These are phyloP conservation scores for Lipophrys pholis DNA, from an alignment of 2,113 vertebrate genomes.

Conservation along the genomic window DNA sequence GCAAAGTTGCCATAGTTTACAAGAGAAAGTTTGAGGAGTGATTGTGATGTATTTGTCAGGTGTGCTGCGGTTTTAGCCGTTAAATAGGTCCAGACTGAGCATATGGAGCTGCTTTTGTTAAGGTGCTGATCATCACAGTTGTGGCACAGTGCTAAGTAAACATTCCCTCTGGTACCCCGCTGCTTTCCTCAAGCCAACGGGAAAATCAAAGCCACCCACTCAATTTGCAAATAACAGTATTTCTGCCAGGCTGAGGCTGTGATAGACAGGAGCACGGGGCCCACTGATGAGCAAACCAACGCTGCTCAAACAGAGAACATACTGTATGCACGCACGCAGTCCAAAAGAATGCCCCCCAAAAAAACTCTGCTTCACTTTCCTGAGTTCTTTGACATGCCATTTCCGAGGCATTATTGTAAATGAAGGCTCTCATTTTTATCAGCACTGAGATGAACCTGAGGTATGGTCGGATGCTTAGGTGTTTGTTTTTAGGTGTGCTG, in stretches of 20 bases:
- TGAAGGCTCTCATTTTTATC: not conserved
- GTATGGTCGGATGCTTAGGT: not conserved
- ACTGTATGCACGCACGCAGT: not conserved
- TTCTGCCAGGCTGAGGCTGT: constrained; percentile 60
- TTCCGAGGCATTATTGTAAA: not conserved
- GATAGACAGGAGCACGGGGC: constrained; percentile 55
- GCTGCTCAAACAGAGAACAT: constrained; percentile 14
- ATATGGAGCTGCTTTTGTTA: constrained; percentile 57
- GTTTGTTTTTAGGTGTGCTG: not conserved
- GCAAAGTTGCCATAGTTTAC: not conserved
- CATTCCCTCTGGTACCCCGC: constrained; percentile 55
- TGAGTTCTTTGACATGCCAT: not conserved
- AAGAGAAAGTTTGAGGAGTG: not conserved
- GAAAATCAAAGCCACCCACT: constrained; percentile 74
- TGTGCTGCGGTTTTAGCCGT: not conserved
- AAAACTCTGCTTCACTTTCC: not conserved
- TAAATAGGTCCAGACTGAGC: constrained; percentile 39
- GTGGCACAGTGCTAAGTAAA: constrained; percentile 66
- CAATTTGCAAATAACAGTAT: constrained; percentile 74
- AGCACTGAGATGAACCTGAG: not conserved
- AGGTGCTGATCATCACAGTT: constrained; percentile 53
- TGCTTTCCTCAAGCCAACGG: constrained; percentile 64
- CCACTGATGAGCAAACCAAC: constrained; percentile 46
- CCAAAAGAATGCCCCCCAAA: not conserved
- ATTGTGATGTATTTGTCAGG: not conserved